phyloP scores from a whole-genome alignment of 2,888 invertebrate species.

The Eurytoma californica region DNA sequence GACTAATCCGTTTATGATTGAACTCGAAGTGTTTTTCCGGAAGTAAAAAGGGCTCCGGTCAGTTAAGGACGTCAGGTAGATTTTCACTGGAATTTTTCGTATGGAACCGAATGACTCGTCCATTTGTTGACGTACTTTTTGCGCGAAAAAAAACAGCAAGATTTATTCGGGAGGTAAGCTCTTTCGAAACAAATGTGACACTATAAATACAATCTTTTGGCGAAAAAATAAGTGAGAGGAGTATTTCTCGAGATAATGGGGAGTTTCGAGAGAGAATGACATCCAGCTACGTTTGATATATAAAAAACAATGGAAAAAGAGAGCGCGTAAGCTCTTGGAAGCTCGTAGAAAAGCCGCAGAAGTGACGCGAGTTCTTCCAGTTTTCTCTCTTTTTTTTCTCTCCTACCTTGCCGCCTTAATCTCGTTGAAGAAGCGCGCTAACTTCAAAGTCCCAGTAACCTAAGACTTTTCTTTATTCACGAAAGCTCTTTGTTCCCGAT shows the following conservation, averaged over 20 bases:
- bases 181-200: not conserved
- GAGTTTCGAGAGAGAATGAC: conserved; percentile 14
- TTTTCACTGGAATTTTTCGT: too few relatives aligned
- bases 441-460: conserved; percentile 53
- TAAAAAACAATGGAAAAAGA: conserved; percentile 33
- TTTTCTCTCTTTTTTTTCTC: conserved; percentile 13
- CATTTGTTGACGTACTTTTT: not conserved
- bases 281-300: not conserved
- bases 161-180: not conserved
- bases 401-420: conserved; percentile 45
- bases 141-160: not conserved
- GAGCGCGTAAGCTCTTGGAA: conserved; percentile 46
- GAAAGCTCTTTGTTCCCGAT: conserved; percentile 9
- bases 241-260: conserved; percentile 4
- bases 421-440: conserved; percentile 55
- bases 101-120: not conserved
- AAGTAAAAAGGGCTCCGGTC: not conserved
- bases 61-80: too few relatives aligned
- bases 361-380: conserved; percentile 46
- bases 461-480: conserved; percentile 23
- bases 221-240: not conserved
- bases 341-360: conserved; percentile 48
- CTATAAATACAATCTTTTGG: not conserved
- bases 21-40: not conserved
- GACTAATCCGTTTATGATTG: not conserved